A percentile compares a stretch with the other conserved stretches of the same genome.
Evolutionary conservation across 2,797 vertebrate species (phyloP).

Genomic region (Helicolenus hilgendorfi): DNA sequence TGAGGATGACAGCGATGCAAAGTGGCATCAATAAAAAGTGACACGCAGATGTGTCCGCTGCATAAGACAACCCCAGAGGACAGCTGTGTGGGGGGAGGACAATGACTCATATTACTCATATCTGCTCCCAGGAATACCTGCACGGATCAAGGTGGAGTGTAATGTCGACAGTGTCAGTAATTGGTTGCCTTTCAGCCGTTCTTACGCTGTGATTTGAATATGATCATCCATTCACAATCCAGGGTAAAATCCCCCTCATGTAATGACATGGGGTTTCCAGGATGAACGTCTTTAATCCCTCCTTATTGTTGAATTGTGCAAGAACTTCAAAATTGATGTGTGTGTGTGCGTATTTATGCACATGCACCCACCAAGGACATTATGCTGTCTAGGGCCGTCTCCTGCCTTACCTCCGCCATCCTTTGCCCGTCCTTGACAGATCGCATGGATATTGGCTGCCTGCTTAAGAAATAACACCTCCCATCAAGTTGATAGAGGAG

Average conservation of each 20-base stretch:
- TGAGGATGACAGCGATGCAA: conserved; percentile 15
- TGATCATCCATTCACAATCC: conserved; percentile 44
- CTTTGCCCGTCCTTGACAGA: conserved; percentile 79
- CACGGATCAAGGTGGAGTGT: conserved; percentile 19
- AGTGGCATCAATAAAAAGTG: conserved; percentile 42
- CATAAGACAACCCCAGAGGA: conserved; percentile 5
- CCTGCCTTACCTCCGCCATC: conserved; percentile 35
- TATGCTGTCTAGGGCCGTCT: conserved; percentile 30
- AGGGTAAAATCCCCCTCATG: conserved; percentile 35
- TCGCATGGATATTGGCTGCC: conserved; percentile 77
- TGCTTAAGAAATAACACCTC: conserved; percentile 85
- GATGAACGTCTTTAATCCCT: conserved; percentile 44
- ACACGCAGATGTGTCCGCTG: conserved; percentile 38
- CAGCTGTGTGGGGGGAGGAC: conserved; percentile 8
- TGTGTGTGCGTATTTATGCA: conserved; percentile 24
- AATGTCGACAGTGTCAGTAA: conserved; percentile 37
- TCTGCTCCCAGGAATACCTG: conserved; percentile 24
- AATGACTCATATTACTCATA: conserved; percentile 47
- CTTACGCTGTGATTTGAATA: conserved; percentile 45
- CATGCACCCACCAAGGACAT: conserved; percentile 35
- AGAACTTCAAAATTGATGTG: conserved; percentile 6
- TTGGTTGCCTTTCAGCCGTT: conserved; percentile 48
- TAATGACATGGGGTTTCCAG: conserved; percentile 43
- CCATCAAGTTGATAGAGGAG: conserved; percentile 83
- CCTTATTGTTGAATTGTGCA: conserved; percentile 40